A percentile compares a stretch with the other conserved stretches of the same genome.
These are phyloP conservation scores for Heliconius hermathena DNA, from an alignment of 1,140 invertebrate genomes.

Conservation along the genomic window DNA sequence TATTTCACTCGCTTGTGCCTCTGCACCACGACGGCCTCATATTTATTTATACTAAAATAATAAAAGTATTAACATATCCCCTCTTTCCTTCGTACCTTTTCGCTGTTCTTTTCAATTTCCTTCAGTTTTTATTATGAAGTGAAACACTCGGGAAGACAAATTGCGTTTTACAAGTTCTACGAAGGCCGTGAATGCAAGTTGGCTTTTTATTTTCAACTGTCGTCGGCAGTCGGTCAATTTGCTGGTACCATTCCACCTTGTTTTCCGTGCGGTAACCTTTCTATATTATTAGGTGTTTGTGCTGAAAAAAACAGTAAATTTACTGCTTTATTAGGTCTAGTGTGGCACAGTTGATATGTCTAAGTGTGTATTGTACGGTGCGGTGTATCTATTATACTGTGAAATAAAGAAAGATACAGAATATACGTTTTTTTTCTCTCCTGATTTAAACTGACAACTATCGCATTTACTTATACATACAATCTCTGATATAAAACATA, in stretches of 20 bases:
- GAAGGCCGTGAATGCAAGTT: constrained; percentile 38
- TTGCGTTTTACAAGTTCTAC: constrained; percentile 28
- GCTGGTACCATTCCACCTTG: constrained; percentile 45
- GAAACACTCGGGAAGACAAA: constrained; percentile 29
- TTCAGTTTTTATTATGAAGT: constrained; percentile 28
- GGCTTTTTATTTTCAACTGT: constrained; percentile 49
- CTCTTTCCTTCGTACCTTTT: neutral
- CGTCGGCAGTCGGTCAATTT: constrained; percentile 45
- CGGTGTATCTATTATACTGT: too few species aligned
- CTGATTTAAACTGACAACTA: too few species aligned
- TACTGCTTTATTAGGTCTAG: too few species aligned
- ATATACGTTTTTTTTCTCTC: too few species aligned
- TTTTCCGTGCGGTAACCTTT: constrained; percentile 45
- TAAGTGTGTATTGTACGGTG: too few species aligned
- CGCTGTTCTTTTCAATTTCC: constrained; percentile 28
- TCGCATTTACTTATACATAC: too few species aligned
- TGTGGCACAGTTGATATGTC: too few species aligned
- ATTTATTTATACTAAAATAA: neutral
- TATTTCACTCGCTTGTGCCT: too few species aligned
- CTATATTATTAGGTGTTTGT: neutral
- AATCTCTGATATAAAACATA: neutral
- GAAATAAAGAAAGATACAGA: too few species aligned
- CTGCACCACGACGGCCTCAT: neutral
- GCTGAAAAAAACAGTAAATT: too few species aligned
- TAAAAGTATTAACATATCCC: neutral